A percentile compares a stretch with the other conserved stretches of the same genome.
Evolutionary conservation across 2,113 vertebrate genomes (phyloP).

Genomic region (Hippopotamus amphibius): DNA sequence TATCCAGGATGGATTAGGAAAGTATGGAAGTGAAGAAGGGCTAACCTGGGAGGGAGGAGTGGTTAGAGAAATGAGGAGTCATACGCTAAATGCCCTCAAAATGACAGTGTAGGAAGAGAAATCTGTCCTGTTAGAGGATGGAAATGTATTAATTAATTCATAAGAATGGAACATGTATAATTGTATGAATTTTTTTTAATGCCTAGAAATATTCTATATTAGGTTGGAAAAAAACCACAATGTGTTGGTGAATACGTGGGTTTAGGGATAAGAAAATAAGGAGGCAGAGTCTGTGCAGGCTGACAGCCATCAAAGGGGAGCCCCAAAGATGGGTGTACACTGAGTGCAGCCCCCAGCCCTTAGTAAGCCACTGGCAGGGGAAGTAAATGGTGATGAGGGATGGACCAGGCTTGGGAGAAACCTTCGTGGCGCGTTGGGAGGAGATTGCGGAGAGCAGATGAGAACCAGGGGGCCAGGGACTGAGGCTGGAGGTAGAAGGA

Average conservation of each 20-base stretch:
- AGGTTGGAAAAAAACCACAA: background rate
- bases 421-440: too few relatives aligned
- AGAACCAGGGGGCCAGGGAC: background rate
- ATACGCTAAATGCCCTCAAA: background rate
- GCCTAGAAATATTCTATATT: background rate
- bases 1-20: background rate
- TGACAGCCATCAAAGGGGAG: background rate
- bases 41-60: background rate
- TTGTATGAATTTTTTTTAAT: background rate
- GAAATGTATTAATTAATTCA: background rate
- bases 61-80: background rate
- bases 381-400: too few relatives aligned
- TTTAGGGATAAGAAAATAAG: background rate
- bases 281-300: background rate
- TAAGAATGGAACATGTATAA: background rate
- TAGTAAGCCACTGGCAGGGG: background rate
- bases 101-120: background rate
- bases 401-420: background rate
- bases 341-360: background rate
- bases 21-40: background rate
- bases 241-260: background rate
- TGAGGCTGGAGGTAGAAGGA: background rate
- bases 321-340: background rate
- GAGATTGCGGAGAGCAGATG: background rate
- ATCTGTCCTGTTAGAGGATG: background rate